A percentile compares a stretch with the other conserved stretches of the same genome.
Evolutionary conservation across 2,797 vertebrate genomes (phyloP).

Genomic region (Gallinago nigripennis): DNA sequence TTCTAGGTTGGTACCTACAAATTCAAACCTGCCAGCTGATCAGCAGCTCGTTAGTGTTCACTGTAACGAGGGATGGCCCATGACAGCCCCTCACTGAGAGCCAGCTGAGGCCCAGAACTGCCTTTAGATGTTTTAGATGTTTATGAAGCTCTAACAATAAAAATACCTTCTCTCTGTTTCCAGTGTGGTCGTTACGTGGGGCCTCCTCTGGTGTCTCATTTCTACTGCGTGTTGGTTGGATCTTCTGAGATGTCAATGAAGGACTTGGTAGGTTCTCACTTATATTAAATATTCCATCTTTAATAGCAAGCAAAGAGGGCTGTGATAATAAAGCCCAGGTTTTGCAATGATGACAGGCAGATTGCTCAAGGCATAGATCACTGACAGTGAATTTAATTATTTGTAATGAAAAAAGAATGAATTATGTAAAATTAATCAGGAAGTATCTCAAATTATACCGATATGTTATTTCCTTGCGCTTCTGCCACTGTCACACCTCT

Average conservation of each 20-base stretch:
- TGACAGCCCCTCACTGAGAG: rapidly evolving
- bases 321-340: not conserved
- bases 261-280: not conserved
- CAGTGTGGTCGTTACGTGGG: not conserved
- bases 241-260: not conserved
- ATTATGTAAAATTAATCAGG: not conserved
- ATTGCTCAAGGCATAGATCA: not conserved
- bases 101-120: not conserved
- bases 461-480: not conserved
- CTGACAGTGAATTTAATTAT: not conserved
- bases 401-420: not conserved
- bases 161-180: not conserved
- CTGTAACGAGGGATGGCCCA: not conserved
- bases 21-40: not conserved
- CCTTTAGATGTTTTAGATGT: too few relatives aligned
- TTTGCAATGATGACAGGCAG: not conserved
- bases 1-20: not conserved
- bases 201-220: not conserved
- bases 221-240: not conserved
- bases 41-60: not conserved
- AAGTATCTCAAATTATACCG: not conserved
- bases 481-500: not conserved
- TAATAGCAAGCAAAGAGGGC: not conserved
- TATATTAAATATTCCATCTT: too few relatives aligned
- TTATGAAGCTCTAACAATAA: not conserved